phyloP scores from a whole-genome alignment of 1,140 invertebrate species.

The Drosophila bocki region DNA sequence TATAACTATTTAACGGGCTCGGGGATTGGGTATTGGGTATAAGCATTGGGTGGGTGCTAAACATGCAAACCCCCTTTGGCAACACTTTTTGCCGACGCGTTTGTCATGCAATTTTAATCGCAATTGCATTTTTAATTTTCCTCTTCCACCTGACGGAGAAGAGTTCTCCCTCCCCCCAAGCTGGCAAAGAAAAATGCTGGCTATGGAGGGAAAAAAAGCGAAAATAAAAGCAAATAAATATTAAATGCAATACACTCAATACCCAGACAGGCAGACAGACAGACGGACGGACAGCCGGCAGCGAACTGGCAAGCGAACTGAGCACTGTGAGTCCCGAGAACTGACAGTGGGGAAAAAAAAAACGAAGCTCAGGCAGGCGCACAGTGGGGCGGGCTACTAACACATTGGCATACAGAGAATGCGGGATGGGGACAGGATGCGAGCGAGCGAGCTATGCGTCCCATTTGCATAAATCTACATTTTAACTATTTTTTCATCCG shows the following conservation, averaged over 20 bases:
- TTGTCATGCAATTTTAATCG: slow-evolving; percentile 83
- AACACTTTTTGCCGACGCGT: slow-evolving; percentile 73
- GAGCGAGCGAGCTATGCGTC: slow-evolving; percentile 44
- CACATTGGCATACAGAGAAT: slow-evolving; percentile 66
- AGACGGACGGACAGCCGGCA: slow-evolving; percentile 47
- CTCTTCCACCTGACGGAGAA: slow-evolving; percentile 73
- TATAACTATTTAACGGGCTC: slow-evolving; percentile 43
- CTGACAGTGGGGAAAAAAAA: slow-evolving; percentile 21
- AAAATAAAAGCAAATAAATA: slow-evolving; percentile 82
- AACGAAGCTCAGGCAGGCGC: neutral
- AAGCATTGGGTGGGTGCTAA: slow-evolving; percentile 42
- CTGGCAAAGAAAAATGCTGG: slow-evolving; percentile 63
- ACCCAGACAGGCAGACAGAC: slow-evolving; percentile 44
- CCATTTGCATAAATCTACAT: slow-evolving; percentile 83
- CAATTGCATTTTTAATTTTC: slow-evolving; percentile 83
- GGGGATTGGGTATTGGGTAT: neutral
- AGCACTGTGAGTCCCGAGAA: slow-evolving; percentile 6
- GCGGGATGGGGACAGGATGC: slow-evolving; percentile 59
- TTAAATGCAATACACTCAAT: slow-evolving; percentile 83
- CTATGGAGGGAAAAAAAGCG: slow-evolving; percentile 24
- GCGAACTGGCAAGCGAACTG: slow-evolving; percentile 61
- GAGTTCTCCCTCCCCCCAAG: neutral
- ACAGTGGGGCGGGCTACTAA: slow-evolving; percentile 44
- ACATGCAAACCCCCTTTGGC: slow-evolving; percentile 63
- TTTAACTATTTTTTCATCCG: slow-evolving; percentile 63